Conservation (phyloP, 2,888 invertebrate genomes). For the Eilema griseolum region DNA sequence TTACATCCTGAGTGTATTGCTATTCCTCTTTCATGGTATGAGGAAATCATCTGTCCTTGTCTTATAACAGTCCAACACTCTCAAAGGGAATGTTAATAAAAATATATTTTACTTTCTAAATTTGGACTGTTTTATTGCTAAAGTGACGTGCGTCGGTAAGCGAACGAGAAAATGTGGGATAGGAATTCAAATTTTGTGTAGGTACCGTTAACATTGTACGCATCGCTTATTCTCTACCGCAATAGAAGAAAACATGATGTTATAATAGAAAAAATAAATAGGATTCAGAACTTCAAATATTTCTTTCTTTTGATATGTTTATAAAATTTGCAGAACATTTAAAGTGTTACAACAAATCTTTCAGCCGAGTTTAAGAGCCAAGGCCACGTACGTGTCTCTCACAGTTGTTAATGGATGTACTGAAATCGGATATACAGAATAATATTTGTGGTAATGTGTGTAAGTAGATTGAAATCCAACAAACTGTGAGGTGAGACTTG, state of each 20-base stretch:
- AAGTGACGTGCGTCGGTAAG: conserved; percentile 41
- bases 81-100: conserved; percentile 55
- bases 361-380: no score
- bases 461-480: no score
- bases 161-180: conserved; percentile 25
- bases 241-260: not conserved
- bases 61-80: conserved; percentile 44
- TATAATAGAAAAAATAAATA: not conserved
- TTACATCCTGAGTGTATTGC: conserved; percentile 68
- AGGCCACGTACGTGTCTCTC: no score
- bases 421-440: no score
- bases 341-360: no score
- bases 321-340: no score
- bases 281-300: not conserved
- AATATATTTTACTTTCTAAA: conserved; percentile 51
- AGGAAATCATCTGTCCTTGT: conserved; percentile 58
- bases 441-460: no score
- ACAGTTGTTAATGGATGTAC: no score
- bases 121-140: conserved; percentile 50
- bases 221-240: conserved; percentile 3
- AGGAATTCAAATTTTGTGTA: conserved; percentile 34
- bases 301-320: not conserved
- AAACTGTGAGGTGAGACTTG: no score
- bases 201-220: conserved; percentile 6
- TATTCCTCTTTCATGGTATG: conserved; percentile 64